Evolutionary conservation across 2,888 invertebrate genomes (phyloP).

Genomic region (Cyclophora albipunctata): DNA sequence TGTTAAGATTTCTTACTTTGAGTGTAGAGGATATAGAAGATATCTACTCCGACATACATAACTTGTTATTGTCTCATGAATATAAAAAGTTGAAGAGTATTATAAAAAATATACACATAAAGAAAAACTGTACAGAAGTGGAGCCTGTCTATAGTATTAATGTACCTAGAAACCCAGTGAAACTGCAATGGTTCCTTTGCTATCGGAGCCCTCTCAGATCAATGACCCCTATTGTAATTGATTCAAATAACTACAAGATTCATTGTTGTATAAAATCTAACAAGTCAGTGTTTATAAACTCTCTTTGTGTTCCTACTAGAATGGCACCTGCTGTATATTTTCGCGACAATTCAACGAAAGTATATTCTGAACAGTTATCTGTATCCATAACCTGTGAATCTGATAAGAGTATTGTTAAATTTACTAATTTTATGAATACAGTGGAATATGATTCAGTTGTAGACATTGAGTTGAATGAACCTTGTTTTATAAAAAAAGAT

Average conservation of each 20-base stretch:
- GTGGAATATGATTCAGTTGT: conserved; percentile 62
- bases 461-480: conserved; percentile 54
- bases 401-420: conserved; percentile 48
- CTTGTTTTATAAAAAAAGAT: conserved; percentile 58
- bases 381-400: conserved; percentile 49
- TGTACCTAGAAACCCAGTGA: conserved; percentile 41
- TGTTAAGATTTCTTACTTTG: conserved; percentile 60
- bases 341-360: conserved; percentile 40
- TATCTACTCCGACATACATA: conserved; percentile 40
- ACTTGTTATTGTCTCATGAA: conserved; percentile 50
- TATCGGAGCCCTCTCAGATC: conserved; percentile 55
- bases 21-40: conserved; percentile 52
- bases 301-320: conserved; percentile 60
- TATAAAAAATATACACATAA: conserved; percentile 23
- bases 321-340: conserved; percentile 55
- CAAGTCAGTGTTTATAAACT: conserved; percentile 63
- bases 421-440: conserved; percentile 48
- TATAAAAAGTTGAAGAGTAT: conserved; percentile 30
- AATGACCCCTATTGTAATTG: conserved; percentile 55
- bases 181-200: conserved; percentile 56
- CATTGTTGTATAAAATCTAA: conserved; percentile 52
- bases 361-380: conserved; percentile 58
- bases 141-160: conserved; percentile 14
- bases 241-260: conserved; percentile 44
- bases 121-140: conserved; percentile 20